Conservation (phyloP, 2,888 invertebrate species). For the Drosophila leonis region DNA sequence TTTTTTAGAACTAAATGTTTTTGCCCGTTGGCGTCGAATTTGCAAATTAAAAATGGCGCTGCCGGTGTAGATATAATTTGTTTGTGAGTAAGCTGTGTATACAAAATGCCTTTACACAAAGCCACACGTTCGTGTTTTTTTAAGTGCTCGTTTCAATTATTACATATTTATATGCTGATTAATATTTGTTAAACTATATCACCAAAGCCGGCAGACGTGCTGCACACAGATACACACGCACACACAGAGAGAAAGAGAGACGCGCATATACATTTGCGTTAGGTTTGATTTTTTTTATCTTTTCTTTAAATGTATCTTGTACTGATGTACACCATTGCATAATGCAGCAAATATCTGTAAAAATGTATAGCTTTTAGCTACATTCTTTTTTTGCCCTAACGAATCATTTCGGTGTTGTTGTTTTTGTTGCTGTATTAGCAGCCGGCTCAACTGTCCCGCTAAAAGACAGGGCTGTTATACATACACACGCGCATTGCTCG, state of each 20-base stretch:
- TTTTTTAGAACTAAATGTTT: slow-evolving; percentile 1
- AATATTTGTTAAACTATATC: background rate
- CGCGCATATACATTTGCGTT: background rate
- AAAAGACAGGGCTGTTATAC: slow-evolving; percentile 56
- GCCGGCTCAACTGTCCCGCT: slow-evolving; percentile 33
- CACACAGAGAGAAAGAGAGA: background rate
- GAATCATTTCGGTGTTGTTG: background rate
- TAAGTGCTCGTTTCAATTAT: background rate
- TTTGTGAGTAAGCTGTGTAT: slow-evolving; percentile 48
- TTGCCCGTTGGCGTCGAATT: slow-evolving; percentile 46
- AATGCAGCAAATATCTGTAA: slow-evolving; percentile 14
- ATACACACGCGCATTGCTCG: slow-evolving; percentile 17
- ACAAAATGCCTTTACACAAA: slow-evolving; percentile 24
- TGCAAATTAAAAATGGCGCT: slow-evolving; percentile 78
- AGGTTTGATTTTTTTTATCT: background rate
- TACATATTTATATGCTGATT: background rate
- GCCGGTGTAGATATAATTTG: slow-evolving; percentile 58
- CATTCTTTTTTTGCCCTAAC: background rate
- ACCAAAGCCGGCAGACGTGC: slow-evolving; percentile 22
- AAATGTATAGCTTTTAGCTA: background rate
- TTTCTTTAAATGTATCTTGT: background rate
- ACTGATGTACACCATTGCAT: slow-evolving; percentile 7
- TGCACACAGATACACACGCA: slow-evolving; percentile 9
- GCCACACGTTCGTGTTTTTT: background rate
- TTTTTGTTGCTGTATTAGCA: slow-evolving; percentile 16